Percentiles rank a stretch among this genome's conserved stretches.
Conservation (phyloP, 2,888 invertebrate genomes). For the Agrotis clavis region DNA sequence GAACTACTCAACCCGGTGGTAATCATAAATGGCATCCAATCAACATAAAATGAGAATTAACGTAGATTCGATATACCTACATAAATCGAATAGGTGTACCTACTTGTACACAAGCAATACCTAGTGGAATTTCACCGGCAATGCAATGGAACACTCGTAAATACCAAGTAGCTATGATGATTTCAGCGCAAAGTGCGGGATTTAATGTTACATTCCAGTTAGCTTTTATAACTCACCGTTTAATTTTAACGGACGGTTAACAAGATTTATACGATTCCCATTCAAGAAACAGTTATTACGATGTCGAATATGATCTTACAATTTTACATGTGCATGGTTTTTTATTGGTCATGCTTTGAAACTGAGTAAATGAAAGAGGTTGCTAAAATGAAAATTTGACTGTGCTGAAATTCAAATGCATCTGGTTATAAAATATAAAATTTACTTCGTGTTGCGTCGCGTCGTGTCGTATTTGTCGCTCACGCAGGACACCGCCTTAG, state of each 20-base stretch:
- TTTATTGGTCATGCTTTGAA: neutral
- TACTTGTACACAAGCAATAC: neutral
- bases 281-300: slow-evolving; percentile 21
- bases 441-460: too few relatives aligned
- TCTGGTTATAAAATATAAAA: too few relatives aligned
- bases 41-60: slow-evolving; percentile 8
- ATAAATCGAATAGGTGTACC: slow-evolving; percentile 1
- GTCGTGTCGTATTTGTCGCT: too few relatives aligned
- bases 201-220: slow-evolving; percentile 35
- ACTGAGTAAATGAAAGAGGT: neutral
- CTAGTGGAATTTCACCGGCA: slow-evolving; percentile 22
- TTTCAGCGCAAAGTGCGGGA: slow-evolving; percentile 20
- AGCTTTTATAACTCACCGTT: slow-evolving; percentile 28
- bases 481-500: too few relatives aligned
- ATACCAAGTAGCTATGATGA: slow-evolving; percentile 28
- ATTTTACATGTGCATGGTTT: neutral
- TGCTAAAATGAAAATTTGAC: too few relatives aligned
- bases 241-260: slow-evolving; percentile 21
- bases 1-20: neutral
- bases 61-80: neutral
- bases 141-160: slow-evolving; percentile 27
- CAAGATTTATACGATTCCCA: slow-evolving; percentile 6
- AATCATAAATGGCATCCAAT: slow-evolving; percentile 19
- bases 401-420: neutral
- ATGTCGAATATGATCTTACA: slow-evolving; percentile 14